Evolutionary conservation across 2,113 vertebrate genomes (phyloP).

Genomic region (Rhegmatorhina hoffmannsi): DNA sequence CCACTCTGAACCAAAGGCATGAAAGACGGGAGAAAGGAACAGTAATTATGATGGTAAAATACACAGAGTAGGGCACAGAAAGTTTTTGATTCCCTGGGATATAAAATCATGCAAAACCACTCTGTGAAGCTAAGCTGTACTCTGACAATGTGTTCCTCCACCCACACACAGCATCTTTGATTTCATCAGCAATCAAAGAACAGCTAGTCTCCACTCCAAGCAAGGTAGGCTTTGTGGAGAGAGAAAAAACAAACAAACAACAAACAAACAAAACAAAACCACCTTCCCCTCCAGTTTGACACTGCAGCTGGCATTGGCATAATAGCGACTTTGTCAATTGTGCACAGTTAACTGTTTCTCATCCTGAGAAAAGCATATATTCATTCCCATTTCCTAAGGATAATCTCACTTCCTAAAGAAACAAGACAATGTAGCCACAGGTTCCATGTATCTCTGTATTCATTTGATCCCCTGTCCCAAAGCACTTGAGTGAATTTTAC

Average conservation of each 20-base stretch:
- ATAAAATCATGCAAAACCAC: neutral
- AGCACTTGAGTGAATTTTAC: neutral
- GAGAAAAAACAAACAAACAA: neutral
- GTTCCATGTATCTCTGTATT: accelerated
- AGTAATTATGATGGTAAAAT: neutral
- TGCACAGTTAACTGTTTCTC: neutral
- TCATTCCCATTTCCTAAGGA: neutral
- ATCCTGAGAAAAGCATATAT: neutral
- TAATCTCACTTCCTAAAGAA: neutral
- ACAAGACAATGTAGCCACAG: neutral
- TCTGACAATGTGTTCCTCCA: neutral
- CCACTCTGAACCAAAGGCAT: neutral
- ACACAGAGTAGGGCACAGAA: neutral
- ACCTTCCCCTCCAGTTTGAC: neutral
- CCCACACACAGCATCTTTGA: neutral
- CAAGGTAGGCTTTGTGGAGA: neutral
- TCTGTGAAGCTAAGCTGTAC: neutral
- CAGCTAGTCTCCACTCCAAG: neutral
- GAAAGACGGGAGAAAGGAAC: neutral
- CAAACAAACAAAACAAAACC: neutral
- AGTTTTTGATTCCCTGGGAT: neutral
- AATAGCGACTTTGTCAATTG: neutral
- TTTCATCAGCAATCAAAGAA: neutral
- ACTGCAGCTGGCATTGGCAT: neutral
- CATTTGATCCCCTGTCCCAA: neutral